These are phyloP conservation scores for Ditylenchus weischeri DNA, from an alignment of 2,888 invertebrate species.

Conservation along the genomic window DNA sequence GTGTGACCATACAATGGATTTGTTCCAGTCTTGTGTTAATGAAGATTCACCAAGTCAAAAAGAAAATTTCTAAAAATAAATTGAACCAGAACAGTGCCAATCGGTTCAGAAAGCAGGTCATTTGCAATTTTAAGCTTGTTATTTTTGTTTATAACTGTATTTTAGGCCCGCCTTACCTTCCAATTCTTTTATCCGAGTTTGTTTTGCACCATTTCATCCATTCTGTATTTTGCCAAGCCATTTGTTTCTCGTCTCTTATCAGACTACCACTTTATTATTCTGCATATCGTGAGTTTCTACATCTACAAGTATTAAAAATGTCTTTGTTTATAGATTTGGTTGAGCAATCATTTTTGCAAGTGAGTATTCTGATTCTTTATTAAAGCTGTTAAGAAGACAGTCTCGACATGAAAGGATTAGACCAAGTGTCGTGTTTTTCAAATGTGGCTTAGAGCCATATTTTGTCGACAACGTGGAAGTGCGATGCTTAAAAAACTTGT, in stretches of 20 bases:
- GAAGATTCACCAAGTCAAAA: conserved; percentile 51
- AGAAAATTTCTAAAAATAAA: conserved; percentile 53
- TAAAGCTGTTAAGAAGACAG: too few species aligned
- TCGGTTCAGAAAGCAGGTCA: conserved; percentile 52
- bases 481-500: too few species aligned
- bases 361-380: too few species aligned
- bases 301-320: not conserved
- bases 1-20: conserved; percentile 33
- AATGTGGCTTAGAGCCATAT: too few species aligned
- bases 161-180: conserved; percentile 50
- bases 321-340: conserved; percentile 43
- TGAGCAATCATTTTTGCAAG: conserved; percentile 52
- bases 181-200: conserved; percentile 57
- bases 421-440: too few species aligned
- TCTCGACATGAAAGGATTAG: too few species aligned
- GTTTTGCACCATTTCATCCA: conserved; percentile 51
- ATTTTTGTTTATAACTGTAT: not conserved
- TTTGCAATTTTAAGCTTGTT: too few species aligned
- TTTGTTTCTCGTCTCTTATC: conserved; percentile 38
- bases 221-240: conserved; percentile 50
- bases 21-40: conserved; percentile 47
- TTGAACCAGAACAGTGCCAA: conserved; percentile 55
- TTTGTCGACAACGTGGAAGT: too few species aligned
- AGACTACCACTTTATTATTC: conserved; percentile 42
- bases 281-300: conserved; percentile 43